Conservation (phyloP, 2,797 vertebrate genomes). For the Melopsittacus undulatus region DNA sequence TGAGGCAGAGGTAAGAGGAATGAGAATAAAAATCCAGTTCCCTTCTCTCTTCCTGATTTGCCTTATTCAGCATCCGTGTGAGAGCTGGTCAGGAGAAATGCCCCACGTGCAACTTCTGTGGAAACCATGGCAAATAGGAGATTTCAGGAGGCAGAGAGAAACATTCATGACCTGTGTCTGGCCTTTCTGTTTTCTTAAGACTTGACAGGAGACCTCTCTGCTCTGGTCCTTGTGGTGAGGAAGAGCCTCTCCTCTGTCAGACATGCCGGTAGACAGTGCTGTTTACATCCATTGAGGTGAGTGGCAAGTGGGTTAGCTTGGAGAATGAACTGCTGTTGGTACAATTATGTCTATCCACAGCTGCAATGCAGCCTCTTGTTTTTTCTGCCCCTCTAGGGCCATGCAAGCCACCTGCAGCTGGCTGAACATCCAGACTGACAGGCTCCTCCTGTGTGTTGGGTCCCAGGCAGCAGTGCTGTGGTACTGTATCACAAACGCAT, state of each 20-base stretch:
- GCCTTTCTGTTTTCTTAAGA: background rate
- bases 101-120: background rate
- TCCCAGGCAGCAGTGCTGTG: background rate
- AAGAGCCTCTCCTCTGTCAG: background rate
- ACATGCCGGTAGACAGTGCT: background rate
- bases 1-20: background rate
- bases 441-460: background rate
- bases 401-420: background rate
- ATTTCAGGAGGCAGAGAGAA: background rate
- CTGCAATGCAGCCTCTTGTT: background rate
- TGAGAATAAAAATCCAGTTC: background rate
- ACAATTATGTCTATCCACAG: background rate
- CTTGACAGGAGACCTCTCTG: background rate
- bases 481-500: background rate
- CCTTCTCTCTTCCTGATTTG: background rate
- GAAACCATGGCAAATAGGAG: background rate
- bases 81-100: background rate
- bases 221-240: background rate
- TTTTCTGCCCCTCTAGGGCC: background rate
- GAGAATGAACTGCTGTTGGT: background rate
- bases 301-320: background rate
- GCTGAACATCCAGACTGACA: background rate
- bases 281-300: background rate
- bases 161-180: background rate
- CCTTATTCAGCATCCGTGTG: background rate